phyloP scores from a whole-genome alignment of 2,888 invertebrate genomes.

The Leistus spinibarbis region DNA sequence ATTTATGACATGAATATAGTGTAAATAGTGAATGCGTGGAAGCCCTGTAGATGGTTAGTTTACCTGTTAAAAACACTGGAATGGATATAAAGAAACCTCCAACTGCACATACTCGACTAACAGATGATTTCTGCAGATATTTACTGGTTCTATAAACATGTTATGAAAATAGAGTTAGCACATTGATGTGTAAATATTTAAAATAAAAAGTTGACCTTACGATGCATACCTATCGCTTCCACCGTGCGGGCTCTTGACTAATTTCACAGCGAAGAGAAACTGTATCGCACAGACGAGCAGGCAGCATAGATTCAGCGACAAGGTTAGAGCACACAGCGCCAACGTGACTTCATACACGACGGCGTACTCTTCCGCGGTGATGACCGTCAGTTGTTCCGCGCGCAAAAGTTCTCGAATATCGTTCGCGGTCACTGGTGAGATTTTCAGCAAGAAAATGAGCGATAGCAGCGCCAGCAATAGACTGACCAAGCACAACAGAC shows the following conservation, averaged over 20 bases:
- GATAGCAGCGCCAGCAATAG: slow-evolving; percentile 82
- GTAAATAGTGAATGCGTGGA: too few relatives aligned
- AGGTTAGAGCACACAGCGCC: slow-evolving; percentile 85
- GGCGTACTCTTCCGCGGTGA: slow-evolving; percentile 79
- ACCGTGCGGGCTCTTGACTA: slow-evolving; percentile 84
- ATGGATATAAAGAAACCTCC: slow-evolving; percentile 94
- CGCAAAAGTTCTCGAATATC: slow-evolving; percentile 63
- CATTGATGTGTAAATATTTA: slow-evolving; percentile 41
- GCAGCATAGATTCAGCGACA: slow-evolving; percentile 89
- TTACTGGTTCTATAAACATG: slow-evolving; percentile 79
- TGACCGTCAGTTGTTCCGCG: slow-evolving; percentile 62
- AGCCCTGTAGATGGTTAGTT: too few relatives aligned
- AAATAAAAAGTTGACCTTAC: slow-evolving; percentile 26
- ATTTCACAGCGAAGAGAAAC: slow-evolving; percentile 91
- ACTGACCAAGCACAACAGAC: slow-evolving; percentile 84
- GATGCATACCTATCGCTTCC: slow-evolving; percentile 66
- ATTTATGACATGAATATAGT: too few relatives aligned
- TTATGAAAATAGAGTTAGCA: slow-evolving; percentile 37
- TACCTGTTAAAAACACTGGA: slow-evolving; percentile 91
- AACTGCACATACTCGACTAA: slow-evolving; percentile 88
- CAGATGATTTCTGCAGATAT: slow-evolving; percentile 90
- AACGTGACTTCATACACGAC: slow-evolving; percentile 91
- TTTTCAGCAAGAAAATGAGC: slow-evolving; percentile 82
- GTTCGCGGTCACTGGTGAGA: slow-evolving; percentile 72
- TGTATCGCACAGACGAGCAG: slow-evolving; percentile 92